Base-by-base conservation (phyloP, 2,113 vertebrate genomes). In the Corythornis cristatus region DNA sequence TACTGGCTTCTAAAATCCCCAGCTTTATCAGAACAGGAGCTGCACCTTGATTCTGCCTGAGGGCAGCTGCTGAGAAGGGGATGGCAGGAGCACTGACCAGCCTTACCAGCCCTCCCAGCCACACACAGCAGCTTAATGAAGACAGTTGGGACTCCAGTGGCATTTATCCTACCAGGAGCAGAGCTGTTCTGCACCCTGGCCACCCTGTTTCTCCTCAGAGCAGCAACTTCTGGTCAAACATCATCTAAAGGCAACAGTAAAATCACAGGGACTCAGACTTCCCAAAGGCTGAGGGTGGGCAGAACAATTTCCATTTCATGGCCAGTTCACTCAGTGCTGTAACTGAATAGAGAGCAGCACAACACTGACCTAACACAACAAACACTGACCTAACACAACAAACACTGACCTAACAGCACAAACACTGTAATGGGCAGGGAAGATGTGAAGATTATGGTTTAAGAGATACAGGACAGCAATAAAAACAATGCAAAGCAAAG, bases 1-100 rank as follows among this genome's bases (percentile, higher is more conserved):
- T 67, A 19, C 26, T 7, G 18, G 14, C 15, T 82, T 62, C 56
- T 58, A 70, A 81, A 94, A 81, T 67, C 25, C 42, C 61, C 66
- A 81, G 28, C 31, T 74, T 74, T 58, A 66, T 77, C 51, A 56
- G 45, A 84, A 43, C 21, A 64, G n/a, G 60, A 94, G 86, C 43
- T 29, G 26, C 33, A 64, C 68, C 73, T 81, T 88, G 40, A 29
- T 86, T 88, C 88, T 94, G 46, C 89, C 86, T 75, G 73, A 86
- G 67, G 73, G 67, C 57, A 86, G 40, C 61, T 43, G 46, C 60
- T 74, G 42, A 80, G 67, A 66, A 81, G 29, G 54, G 25, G 42
- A 77, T 46, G 1, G 2, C 2, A 2, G 37, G 46, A 90, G 51
- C 28, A 42, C 42, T 74, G 81, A 46, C 46, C 78, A 78, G 60